Percentiles rank a stretch among this genome's conserved stretches.
These are phyloP conservation scores for Barbus barbus DNA, from an alignment of 2,113 vertebrate species.

Conservation along the genomic window DNA sequence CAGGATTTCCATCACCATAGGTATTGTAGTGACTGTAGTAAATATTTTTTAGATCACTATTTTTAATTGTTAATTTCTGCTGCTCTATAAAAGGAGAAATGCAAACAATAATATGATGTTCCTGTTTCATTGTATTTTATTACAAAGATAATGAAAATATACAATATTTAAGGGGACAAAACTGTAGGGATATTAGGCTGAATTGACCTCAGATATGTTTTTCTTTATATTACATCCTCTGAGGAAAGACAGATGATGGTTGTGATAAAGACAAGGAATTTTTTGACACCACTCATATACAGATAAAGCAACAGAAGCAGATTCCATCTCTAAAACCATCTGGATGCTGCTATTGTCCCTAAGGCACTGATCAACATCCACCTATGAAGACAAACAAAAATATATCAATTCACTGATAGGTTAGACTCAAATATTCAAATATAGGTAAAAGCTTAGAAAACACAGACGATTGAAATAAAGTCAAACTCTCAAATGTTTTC, in stretches of 20 bases:
- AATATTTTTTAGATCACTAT: not conserved
- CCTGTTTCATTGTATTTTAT: not conserved
- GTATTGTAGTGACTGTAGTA: not conserved
- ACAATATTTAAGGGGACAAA: not conserved
- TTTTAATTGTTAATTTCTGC: not conserved
- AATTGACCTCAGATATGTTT: not conserved
- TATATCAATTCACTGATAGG: not conserved
- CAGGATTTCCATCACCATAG: not conserved
- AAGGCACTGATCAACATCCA: not conserved
- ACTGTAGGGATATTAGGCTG: not conserved
- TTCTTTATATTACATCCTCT: slow-evolving; percentile 6
- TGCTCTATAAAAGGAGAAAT: not conserved
- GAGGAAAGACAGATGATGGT: not conserved
- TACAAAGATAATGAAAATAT: not conserved
- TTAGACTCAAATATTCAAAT: not conserved
- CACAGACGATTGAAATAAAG: not conserved
- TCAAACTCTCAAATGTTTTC: not conserved
- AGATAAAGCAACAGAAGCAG: slow-evolving; percentile 15
- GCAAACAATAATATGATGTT: not conserved
- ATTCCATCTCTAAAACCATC: slow-evolving; percentile 39
- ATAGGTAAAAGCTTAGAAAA: not conserved
- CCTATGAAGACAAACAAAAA: not conserved
- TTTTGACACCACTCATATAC: slow-evolving; percentile 44
- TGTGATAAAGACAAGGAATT: slow-evolving; percentile 20
- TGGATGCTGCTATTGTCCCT: not conserved